Evolutionary conservation across 2,113 vertebrate genomes (phyloP), one percentile per base, ranked within the genome.

Genomic region (Misgurnus anguillicaudatus): DNA sequence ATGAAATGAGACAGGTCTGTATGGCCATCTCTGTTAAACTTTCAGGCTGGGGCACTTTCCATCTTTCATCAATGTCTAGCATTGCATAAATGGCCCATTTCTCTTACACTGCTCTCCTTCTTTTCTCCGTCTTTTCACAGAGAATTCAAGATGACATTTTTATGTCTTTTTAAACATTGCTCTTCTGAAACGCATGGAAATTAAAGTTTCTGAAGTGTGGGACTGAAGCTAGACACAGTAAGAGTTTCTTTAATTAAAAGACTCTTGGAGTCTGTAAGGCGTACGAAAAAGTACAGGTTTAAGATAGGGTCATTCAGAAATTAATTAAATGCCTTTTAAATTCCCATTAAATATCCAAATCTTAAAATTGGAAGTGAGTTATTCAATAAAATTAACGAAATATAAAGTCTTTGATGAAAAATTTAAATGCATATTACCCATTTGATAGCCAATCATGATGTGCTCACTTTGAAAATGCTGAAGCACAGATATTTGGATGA

Each of bases 1-100:
- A 82, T 62, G 21, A 81, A 62, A 86, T 65, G 41, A 78, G 63
- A 61, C 53, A 80, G 57, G 64, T 66, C 55, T 64, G 71, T 47
- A 21, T 60, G 61, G 47, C 45, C 24, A 55, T 80, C 16, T 78
- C 77, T 77, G 38, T 42, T 41, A 70, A 68, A 64, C 38, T 63
- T 82, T 53, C 51, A 45, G 55, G 45, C 64, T 45, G 63, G 51
- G 19, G 64, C 61, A 75, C 11, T 38, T 75, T 67, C 47, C 53
- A 69, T 39, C 41, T 3, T 31, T 24, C 47, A 47, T 61, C 36
- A 72, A 72, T 75, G 45, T 67, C 53, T 47, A 71, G 16, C 16
- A n/a, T 48, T 19, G 19, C 55, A 65, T 53, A 39, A 65, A 57
- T n/a, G 69, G 38, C 60, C 36, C 11, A 19, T 64, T 71, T 61